Percentiles rank a stretch among this genome's conserved stretches.
These are phyloP conservation scores for Amazonetta brasiliensis DNA, from an alignment of 2,797 vertebrate species.

Conservation along the genomic window DNA sequence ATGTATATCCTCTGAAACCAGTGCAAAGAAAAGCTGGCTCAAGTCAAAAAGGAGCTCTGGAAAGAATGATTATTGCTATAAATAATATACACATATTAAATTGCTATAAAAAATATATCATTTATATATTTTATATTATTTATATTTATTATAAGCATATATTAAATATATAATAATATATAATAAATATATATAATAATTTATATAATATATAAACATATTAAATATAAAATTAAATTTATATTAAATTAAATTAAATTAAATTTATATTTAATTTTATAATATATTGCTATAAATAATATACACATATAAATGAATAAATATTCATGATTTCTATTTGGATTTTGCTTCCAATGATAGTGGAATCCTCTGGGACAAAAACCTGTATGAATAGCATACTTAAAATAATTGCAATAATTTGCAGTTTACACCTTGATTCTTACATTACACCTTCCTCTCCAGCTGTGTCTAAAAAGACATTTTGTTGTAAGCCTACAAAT, in stretches of 20 bases:
- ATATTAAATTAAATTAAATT: too few species aligned
- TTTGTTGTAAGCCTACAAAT: background rate
- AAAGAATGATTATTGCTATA: background rate
- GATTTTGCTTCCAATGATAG: background rate
- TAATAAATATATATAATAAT: too few species aligned
- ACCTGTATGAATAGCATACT: accelerated
- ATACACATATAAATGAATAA: background rate
- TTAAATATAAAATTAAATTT: too few species aligned
- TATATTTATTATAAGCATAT: too few species aligned
- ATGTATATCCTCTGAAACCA: background rate
- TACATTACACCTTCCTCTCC: background rate
- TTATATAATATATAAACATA: too few species aligned
- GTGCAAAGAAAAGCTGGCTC: background rate
- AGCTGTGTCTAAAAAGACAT: background rate
- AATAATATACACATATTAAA: too few species aligned
- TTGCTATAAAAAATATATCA: too few species aligned
- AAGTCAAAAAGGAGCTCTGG: background rate
- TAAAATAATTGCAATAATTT: background rate
- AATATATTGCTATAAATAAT: too few species aligned
- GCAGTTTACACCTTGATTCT: background rate
- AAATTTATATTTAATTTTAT: too few species aligned
- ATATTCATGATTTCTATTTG: background rate
- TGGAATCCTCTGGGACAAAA: background rate
- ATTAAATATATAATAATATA: too few species aligned
- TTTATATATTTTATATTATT: too few species aligned